Evolutionary conservation across 2,888 invertebrate species (phyloP).

Genomic region (Adelphocoris suturalis): DNA sequence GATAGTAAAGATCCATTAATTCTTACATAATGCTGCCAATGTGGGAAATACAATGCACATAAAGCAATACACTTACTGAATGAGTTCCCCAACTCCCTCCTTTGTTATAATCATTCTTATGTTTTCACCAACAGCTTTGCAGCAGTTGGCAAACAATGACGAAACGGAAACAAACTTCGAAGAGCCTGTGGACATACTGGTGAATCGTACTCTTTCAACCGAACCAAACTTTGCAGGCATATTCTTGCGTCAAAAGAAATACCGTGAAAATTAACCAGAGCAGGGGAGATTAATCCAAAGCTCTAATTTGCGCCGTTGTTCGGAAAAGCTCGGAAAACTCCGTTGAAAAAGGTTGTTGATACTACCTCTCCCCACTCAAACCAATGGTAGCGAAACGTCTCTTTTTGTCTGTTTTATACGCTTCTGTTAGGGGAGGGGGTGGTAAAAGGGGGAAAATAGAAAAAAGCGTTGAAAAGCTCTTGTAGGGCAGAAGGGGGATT

Average conservation of each 20-base stretch:
- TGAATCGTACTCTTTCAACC: neutral
- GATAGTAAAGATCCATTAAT: no score
- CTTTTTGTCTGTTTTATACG: neutral
- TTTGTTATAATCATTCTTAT: no score
- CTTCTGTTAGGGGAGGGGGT: neutral
- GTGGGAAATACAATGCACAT: no score
- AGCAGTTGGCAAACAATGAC: neutral
- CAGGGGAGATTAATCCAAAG: neutral
- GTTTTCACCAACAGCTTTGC: no score
- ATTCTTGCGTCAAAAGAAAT: neutral
- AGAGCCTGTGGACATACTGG: neutral
- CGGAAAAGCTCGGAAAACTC: conserved; percentile 10
- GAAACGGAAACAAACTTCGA: neutral
- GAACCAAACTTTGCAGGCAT: neutral
- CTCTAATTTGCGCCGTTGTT: neutral
- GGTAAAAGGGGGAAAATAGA: neutral
- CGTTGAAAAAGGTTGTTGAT: neutral
- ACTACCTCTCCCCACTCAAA: neutral
- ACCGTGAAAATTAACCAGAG: neutral
- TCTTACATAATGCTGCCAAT: no score
- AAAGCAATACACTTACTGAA: no score
- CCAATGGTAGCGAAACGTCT: neutral
- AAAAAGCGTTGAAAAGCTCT: conserved; percentile 32
- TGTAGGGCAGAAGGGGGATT: neutral
- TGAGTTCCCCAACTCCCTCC: no score